Base-by-base conservation (phyloP, 2,888 invertebrate species). In the Spicauda simplicius region DNA sequence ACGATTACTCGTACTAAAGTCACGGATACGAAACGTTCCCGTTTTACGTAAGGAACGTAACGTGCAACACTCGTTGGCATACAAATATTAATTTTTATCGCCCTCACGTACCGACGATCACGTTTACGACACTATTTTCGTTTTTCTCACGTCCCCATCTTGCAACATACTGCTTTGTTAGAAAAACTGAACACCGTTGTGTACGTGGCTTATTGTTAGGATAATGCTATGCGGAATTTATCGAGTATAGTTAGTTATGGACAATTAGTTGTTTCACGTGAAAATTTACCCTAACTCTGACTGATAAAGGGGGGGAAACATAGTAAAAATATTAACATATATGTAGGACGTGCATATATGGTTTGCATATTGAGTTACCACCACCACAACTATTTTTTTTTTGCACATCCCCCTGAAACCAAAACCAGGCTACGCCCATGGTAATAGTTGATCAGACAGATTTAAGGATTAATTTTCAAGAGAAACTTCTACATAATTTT, bases 71-170 rank as follows among this genome's bases (percentile, higher is more conserved):
- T 18, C 53, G 66, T 64, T 52, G n/a, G 67, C 63, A 72, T 72
- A 66, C 73, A 70, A 71, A 72, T 68, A 70, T 71, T 72, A 71
- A 70, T 70, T 75, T 73, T 72, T 72, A 76, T 72, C 71, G 70
- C 70, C 54, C 70, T 72, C 73, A 75, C 72, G 74, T 73, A 64
- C 53, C 65, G 54, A 60, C 66, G 66, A 58, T 72, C 61, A 68
- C 67, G 69, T 74, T 74, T 71, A 72, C 73, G 69, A 73, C 68
- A 72, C 72, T 72, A 72, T 73, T 73, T 70, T 62, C 70, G 70
- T 71, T 74, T 73, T 78, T 78, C 76, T 75, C 77, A 76, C 76
- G 74, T 73, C 72, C 68, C 30, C 50, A 53, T 59, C 65, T 73
- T 73, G 67, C 71, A 56, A 68, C 70, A 72, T 71, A 20, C 55